Base-by-base conservation (phyloP, 2,113 vertebrate species). In the Poeciliopsis turrubarensis region DNA sequence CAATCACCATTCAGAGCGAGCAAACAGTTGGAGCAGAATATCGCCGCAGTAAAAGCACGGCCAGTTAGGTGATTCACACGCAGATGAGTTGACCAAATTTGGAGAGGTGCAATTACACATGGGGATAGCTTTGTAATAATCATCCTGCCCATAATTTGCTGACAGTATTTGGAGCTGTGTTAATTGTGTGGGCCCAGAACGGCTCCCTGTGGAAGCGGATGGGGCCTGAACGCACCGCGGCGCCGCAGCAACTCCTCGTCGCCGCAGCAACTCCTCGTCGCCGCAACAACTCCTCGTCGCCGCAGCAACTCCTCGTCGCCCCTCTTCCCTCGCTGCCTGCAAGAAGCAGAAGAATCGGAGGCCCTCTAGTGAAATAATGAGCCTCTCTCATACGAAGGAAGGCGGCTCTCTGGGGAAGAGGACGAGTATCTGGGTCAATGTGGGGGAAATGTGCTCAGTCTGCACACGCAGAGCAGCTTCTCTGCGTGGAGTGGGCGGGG, bases 361-460 rank as follows among this genome's bases (percentile, higher is more conserved):
- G 86, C 87, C 83, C 87, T 90, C 70, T 77, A 75, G 77, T 81
- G 78, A 88, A 89, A 90, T 89, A 90, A 92, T 86, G 87, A 92
- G 87, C 70, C 82, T 85, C 85, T 90, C 84, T 86, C 79, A 87
- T 79, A 85, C 62, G 12, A 79, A 84, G 80, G 80, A 88, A 90
- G 71, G 65, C 60, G 29, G 80, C 86, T 92, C 88, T 93, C 92
- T 86, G 75, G 84, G 87, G 70, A 73, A 89, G 82, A 83, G 82
- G 72, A 82, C 75, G 87, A 86, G 81, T 89, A 92, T 90, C 86
- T 93, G 92, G 92, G 89, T 93, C 92, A 91, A 86, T 85, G 64
- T 77, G 60, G 26, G 25, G 34, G 61, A 86, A 79, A 75, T n/a
- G 81, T 76, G 82, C 80, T 85, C 72, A 17, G 67, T 79, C 72